Evolutionary conservation across 92 coral and sea anemone genomes (phyloP).

Genomic region (Zoanthus gigantus): DNA sequence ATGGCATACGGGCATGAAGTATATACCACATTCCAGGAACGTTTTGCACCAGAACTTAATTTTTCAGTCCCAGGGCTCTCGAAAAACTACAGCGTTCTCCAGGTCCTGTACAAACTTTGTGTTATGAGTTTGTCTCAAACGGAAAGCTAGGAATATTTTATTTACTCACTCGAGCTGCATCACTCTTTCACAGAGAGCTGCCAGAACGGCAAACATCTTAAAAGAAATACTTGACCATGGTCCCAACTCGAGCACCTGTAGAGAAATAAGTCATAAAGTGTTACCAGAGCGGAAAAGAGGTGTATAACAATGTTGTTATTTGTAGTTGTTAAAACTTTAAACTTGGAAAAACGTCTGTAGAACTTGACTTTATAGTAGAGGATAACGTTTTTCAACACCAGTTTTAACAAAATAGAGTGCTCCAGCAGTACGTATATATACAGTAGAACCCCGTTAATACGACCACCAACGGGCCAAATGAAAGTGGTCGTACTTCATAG

Average conservation of each 20-base stretch:
- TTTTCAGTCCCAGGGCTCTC: not conserved
- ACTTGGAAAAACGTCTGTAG: too few species aligned
- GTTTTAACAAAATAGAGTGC: too few species aligned
- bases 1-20: too few species aligned
- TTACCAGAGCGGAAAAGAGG: not conserved
- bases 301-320: too few species aligned
- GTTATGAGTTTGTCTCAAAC: constrained; percentile 1
- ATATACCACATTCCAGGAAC: not conserved
- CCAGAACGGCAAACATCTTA: constrained; percentile 89
- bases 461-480: too few species aligned
- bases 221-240: constrained; percentile 77
- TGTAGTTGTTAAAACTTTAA: too few species aligned
- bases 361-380: too few species aligned
- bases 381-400: too few species aligned
- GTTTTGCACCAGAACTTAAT: not conserved
- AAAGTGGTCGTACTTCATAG: too few species aligned
- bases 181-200: constrained; percentile 85
- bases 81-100: not conserved
- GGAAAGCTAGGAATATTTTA: not conserved
- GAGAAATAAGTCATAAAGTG: not conserved
- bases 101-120: not conserved
- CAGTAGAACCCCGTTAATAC: too few species aligned
- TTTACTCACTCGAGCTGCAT: constrained; percentile 76
- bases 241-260: constrained; percentile 80
- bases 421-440: too few species aligned